phyloP scores from a whole-genome alignment of 2,797 vertebrate species.

The Poeciliopsis infans region DNA sequence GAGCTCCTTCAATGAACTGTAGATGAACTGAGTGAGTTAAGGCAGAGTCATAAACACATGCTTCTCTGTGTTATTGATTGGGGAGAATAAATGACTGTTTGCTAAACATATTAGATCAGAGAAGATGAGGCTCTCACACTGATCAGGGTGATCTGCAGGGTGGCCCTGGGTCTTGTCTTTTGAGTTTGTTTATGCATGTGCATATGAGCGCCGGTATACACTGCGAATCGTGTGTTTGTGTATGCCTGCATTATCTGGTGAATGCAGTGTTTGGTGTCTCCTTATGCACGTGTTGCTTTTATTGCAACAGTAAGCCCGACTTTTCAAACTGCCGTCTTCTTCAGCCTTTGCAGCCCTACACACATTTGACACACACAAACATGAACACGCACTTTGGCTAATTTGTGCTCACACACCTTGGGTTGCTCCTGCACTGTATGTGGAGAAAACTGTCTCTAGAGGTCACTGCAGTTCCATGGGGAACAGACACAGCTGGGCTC shows the following conservation, averaged over 20 bases:
- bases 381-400: constrained; percentile 35
- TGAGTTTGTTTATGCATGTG: constrained; percentile 57
- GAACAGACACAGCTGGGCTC: constrained; percentile 75
- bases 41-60: constrained; percentile 77
- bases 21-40: constrained; percentile 74
- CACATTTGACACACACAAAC: constrained; percentile 1
- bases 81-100: constrained; percentile 79
- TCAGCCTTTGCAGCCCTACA: constrained; percentile 46
- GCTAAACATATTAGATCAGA: constrained; percentile 81
- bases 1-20: constrained; percentile 69
- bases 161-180: constrained; percentile 59
- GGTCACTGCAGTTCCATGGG: constrained; percentile 87
- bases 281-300: constrained; percentile 11
- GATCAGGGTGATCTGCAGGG: constrained; percentile 72
- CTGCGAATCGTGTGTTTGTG: constrained; percentile 31
- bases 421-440: constrained; percentile 68
- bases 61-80: constrained; percentile 75
- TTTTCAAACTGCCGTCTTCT: constrained; percentile 17
- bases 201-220: constrained; percentile 25
- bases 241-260: constrained; percentile 23
- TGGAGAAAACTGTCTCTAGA: constrained; percentile 85
- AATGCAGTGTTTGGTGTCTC: constrained; percentile 20
- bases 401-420: constrained; percentile 62
- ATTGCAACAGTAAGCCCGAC: constrained; percentile 26
- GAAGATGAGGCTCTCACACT: constrained; percentile 59